phyloP scores from a whole-genome alignment of 2,888 invertebrate species.

The Nomada fabriciana region DNA sequence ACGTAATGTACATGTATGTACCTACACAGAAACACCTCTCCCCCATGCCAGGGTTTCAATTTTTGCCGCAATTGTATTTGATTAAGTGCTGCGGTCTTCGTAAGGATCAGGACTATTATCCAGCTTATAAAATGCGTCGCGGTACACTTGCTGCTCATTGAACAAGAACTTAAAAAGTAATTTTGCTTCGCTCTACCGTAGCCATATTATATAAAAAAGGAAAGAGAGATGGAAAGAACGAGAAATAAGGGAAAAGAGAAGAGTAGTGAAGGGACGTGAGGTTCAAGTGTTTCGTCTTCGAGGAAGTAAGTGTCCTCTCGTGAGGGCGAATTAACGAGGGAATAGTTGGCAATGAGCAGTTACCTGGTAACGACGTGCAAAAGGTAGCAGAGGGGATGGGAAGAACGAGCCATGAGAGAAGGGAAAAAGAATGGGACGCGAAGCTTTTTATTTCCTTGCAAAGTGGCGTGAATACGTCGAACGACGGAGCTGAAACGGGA shows the following conservation, averaged over 20 bases:
- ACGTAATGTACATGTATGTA: neutral
- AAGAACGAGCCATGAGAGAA: constrained; percentile 2
- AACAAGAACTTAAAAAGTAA: constrained; percentile 14
- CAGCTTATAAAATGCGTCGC: constrained; percentile 55
- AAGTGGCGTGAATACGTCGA: constrained; percentile 12
- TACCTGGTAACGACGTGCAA: constrained; percentile 34
- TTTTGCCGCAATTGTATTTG: constrained; percentile 61
- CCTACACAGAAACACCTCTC: constrained; percentile 58
- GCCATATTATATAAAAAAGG: neutral
- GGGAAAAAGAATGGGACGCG: constrained; percentile 20
- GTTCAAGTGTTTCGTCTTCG: neutral
- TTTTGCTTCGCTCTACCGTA: neutral
- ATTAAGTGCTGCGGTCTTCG: constrained; percentile 71
- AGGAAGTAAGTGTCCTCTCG: constrained; percentile 7
- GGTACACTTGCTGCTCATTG: constrained; percentile 23
- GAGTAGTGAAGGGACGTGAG: neutral
- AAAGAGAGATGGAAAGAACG: neutral
- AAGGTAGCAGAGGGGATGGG: neutral
- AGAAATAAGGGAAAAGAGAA: neutral
- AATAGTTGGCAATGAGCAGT: constrained; percentile 44
- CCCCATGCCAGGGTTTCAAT: constrained; percentile 41
- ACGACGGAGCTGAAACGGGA: constrained; percentile 9
- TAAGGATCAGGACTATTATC: constrained; percentile 73
- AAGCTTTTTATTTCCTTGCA: constrained; percentile 38
- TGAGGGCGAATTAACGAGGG: constrained; percentile 33